Base-by-base conservation (phyloP, 2,888 invertebrate species). In the Ptilodon capucinus region DNA sequence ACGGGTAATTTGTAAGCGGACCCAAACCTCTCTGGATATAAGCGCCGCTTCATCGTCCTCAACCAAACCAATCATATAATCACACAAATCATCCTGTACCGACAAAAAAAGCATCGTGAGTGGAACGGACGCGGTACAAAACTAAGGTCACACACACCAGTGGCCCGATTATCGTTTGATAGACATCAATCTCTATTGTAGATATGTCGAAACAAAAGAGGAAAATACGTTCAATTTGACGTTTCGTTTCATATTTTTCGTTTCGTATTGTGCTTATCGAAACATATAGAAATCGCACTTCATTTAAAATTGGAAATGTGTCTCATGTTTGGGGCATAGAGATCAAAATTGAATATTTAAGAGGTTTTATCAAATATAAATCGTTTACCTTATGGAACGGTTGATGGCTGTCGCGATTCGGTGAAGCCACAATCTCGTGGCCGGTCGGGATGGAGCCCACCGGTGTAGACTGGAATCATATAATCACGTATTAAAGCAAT, bases 381-480 rank as follows among this genome's bases (percentile, higher is more conserved):
- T 13, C 40, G 41, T 9, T 61, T 77, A 96, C 96, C 95, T 96
- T 96, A 84, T 94, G 94, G 84, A 95, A 94, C 68, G 95, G 92
- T 74, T 94, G 94, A 91, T 96, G 95, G 85, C 96, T 93, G 84
- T 97, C 97, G 77, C 97, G 94, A 88, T 96, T 97, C 64, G 97
- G 97, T 71, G 97, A 97, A 70, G 96, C 95, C 65, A 97, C 95
- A 66, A 96, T 95, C 92, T 98, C 97, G 83, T 97, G 97, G 71
- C 95, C 96, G 66, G 97, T 97, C 91, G 97, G 97, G 78, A 97
- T 92, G 42, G 97, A 97, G 78, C 97, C 97, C 79, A 97, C 97
- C 54, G 97, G 97, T 60, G 97, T 97, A 64, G 97, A 97, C 97
- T 97, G 94, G 61, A 93, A 93, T 58, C 30, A 64, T 64, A 79